Evolutionary conservation across 2,113 vertebrate genomes (phyloP), one percentile per base, ranked within the genome.

Genomic region (Dendropsophus ebraccatus): DNA sequence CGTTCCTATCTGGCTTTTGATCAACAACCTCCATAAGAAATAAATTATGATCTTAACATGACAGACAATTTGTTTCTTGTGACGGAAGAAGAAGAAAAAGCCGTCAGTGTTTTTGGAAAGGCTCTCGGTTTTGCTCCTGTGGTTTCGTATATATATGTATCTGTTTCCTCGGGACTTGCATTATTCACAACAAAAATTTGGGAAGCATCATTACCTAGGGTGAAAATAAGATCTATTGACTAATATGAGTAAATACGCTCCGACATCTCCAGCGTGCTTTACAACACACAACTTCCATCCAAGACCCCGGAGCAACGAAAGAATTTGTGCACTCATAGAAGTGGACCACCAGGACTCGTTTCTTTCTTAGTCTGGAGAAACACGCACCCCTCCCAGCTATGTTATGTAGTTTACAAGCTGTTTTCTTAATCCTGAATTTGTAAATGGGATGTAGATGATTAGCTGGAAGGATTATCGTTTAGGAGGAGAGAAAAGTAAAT

Each of bases 21-120:
- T 62, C 78, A 81, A 65, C 37, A 81, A 47, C n/a, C 37, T 47
- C 25, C 37, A 65, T 19, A 28, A 62, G 58, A 81, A 47, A 47
- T 79, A 79, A 58, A 79, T 79, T 79, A 79, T 37, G 50, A 79
- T 58, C 52, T 79, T 79, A 79, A 79, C 76, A 79, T 58, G 76
- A 79, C 76, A 79, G 10, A 32, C 52, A 79, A 56, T 79, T 41
- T 58, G 21, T 81, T 65, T 65, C 58, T 21, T 37, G 21, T 19
- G n/a, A 45, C 25, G 60, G 41, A 13, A 28, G 19, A n/a, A 69
- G 60, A 77, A 32, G 52, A 35, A 12, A 19, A 35, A 10, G 52
- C 21, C 72, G 19, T 23, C 76, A 58, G 52, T 37, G 30, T 56
- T 79, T 41, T 32, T 56, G 50, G 32, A 58, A 58, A 37, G n/a